These are phyloP conservation scores for Anseranas semipalmata DNA, from an alignment of 2,113 vertebrate genomes.

Conservation along the genomic window DNA sequence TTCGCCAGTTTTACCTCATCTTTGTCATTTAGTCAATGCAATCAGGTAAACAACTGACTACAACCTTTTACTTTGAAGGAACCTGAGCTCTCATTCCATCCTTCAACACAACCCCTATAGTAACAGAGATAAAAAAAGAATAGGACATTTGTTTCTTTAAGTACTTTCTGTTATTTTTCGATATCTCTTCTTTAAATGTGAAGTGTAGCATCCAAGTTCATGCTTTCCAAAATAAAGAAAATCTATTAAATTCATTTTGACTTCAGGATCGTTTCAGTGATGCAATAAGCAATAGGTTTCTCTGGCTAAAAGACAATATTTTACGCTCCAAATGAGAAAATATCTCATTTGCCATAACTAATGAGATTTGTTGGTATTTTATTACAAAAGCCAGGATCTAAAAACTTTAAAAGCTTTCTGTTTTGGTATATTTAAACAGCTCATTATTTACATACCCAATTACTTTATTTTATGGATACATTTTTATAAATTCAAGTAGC, in stretches of 20 bases:
- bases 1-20: neutral
- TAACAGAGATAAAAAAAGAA: no score
- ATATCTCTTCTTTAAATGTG: neutral
- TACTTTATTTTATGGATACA: neutral
- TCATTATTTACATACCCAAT: neutral
- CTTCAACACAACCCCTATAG: neutral
- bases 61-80: neutral
- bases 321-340: neutral
- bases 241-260: neutral
- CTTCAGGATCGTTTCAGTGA: neutral
- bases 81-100: neutral
- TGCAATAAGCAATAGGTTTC: neutral
- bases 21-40: neutral
- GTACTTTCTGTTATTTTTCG: neutral
- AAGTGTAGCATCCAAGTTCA: neutral
- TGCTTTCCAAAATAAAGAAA: neutral
- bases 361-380: constrained; percentile 9
- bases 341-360: constrained; percentile 22
- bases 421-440: neutral
- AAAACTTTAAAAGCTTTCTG: constrained; percentile 17
- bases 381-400: neutral
- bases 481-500: neutral
- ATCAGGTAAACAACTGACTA: neutral
- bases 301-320: constrained; percentile 6
- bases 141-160: no score